These are phyloP conservation scores for Triops cancriformis DNA, from an alignment of 1,140 invertebrate species.

Conservation along the genomic window DNA sequence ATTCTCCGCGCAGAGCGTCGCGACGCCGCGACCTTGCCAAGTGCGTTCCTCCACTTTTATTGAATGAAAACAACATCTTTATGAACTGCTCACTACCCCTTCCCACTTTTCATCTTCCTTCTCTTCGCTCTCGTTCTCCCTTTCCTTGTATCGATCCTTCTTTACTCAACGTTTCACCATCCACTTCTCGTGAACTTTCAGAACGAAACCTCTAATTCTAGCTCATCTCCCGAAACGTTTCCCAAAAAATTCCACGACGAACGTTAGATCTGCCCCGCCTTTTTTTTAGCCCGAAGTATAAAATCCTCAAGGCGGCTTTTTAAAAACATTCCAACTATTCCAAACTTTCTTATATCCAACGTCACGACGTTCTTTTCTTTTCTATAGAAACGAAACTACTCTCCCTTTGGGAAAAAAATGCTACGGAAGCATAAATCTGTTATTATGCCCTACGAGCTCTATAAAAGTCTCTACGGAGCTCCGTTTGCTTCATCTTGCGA, in stretches of 20 bases:
- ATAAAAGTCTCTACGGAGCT: slow-evolving; percentile 6
- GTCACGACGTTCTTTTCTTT: neutral
- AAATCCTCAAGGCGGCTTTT: too few species aligned
- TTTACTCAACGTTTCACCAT: neutral
- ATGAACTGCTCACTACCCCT: neutral
- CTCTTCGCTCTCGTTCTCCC: neutral
- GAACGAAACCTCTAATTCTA: too few species aligned
- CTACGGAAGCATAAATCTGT: neutral
- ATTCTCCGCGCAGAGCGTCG: neutral
- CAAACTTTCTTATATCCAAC: too few species aligned
- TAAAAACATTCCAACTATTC: too few species aligned
- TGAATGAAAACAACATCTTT: neutral
- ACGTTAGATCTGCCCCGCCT: too few species aligned
- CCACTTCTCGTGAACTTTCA: too few species aligned
- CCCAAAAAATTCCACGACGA: too few species aligned
- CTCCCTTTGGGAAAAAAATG: neutral
- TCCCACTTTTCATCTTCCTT: neutral
- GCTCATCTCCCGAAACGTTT: too few species aligned
- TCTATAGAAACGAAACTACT: neutral
- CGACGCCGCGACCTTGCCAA: slow-evolving; percentile 3
- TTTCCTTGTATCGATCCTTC: neutral
- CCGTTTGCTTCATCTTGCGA: neutral
- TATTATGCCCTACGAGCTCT: neutral
- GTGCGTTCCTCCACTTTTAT: neutral
- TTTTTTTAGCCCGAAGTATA: too few species aligned